Conservation (phyloP, 2,888 invertebrate species). For the Pegoplata infirma region DNA sequence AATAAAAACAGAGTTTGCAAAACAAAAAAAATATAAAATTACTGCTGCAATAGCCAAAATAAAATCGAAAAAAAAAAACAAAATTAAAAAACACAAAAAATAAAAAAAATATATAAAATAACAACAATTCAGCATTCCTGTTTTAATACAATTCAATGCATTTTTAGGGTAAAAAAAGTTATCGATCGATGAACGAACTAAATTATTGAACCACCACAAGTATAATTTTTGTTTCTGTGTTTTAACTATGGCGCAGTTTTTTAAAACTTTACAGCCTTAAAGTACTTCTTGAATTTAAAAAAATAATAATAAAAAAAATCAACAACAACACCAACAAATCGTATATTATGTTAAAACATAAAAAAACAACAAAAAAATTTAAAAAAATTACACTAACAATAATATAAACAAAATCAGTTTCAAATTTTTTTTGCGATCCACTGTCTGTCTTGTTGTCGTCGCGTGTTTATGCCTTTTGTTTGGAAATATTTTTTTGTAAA, state of each 20-base stretch:
- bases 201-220: slow-evolving; percentile 41
- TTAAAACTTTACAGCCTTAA: slow-evolving; percentile 19
- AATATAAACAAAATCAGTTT: slow-evolving; percentile 22
- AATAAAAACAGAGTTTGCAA: slow-evolving; percentile 17
- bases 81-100: neutral
- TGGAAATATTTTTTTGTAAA: slow-evolving; percentile 43
- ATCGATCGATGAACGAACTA: slow-evolving; percentile 43
- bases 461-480: slow-evolving; percentile 53
- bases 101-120: neutral
- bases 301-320: slow-evolving; percentile 33
- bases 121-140: slow-evolving; percentile 46
- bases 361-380: too few species aligned
- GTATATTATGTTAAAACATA: slow-evolving; percentile 1
- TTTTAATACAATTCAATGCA: slow-evolving; percentile 59
- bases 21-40: slow-evolving; percentile 8
- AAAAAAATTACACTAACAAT: slow-evolving; percentile 10
- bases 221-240: slow-evolving; percentile 29
- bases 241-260: slow-evolving; percentile 35
- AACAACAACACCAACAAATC: slow-evolving; percentile 3
- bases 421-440: neutral
- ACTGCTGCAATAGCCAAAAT: slow-evolving; percentile 18
- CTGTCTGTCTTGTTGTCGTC: slow-evolving; percentile 48
- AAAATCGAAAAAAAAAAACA: slow-evolving; percentile 7
- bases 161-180: slow-evolving; percentile 52
- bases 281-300: slow-evolving; percentile 47